Base-by-base conservation (phyloP, 2,797 vertebrate species). In the Buphagus erythrorhynchus region DNA sequence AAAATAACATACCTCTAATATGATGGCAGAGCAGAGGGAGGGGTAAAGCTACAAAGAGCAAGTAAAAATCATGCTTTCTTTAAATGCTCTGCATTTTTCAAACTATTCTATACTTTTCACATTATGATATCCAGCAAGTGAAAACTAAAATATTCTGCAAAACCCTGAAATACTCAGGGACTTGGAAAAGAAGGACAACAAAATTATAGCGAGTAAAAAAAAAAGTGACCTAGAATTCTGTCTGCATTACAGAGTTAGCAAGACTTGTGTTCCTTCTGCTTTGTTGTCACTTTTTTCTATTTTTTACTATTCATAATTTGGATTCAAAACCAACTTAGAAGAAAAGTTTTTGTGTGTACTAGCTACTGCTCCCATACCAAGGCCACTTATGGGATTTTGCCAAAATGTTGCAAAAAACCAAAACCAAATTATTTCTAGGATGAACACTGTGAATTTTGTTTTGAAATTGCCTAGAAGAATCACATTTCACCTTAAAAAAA, bases 171-270 rank as follows among this genome's bases (percentile, higher is more conserved):
- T 22, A 26, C 19, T 29, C 25, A 52, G 26, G 10, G 20, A 54
- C 9, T 25, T 0, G 0, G 18, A 54, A 91, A 71, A 77, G 11
- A 6, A 42, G 65, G 65, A 38, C 7, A 79, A 13, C 1, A 49
- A 71, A 76, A 38, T 71, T 15, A 9, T 18, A 45, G 9, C 9
- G 2, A 74, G 14, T 9, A 51, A 28, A 31, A 72, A 74, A 40
- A 81, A 63, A 75, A n/a, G 8, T 42, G 35, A 79, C 19, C 5
- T 45, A 29, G 71, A 71, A 83, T 17, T 66, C 22, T 36, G 10
- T 58, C 51, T 67, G 25, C 18, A 15, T 68, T 58, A 62, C 1
- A 7, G 20, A 18, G 6, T 36, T 75, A 63, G 11, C 0, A 0
- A 75, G 45, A 55, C 3, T n/a, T 62, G 5, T 33, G 3, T 12